Conservation (phyloP, 2,113 vertebrate genomes). For the Lagopus leucura region DNA sequence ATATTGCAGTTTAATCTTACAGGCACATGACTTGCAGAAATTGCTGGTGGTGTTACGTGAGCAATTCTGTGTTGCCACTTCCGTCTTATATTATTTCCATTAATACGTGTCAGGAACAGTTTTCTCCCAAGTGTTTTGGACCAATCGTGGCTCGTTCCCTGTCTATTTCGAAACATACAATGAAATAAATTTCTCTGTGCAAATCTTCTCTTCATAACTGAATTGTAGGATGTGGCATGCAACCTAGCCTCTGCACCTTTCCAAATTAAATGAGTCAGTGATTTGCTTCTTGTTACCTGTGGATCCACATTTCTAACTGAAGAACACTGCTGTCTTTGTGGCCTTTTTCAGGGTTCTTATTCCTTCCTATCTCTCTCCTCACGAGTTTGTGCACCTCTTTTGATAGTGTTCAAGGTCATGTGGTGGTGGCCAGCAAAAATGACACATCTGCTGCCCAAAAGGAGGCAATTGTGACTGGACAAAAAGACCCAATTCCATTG, state of each 20-base stretch:
- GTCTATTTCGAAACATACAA: background rate
- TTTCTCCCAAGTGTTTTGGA: background rate
- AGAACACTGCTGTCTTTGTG: background rate
- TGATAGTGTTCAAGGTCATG: constrained; percentile 75
- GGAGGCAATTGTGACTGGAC: constrained; percentile 63
- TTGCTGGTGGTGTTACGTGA: background rate
- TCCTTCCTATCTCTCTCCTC: background rate
- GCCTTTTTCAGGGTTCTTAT: background rate
- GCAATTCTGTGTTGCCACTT: background rate
- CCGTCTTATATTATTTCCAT: background rate
- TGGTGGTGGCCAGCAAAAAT: constrained; percentile 64
- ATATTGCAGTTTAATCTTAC: background rate
- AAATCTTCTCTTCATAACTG: background rate
- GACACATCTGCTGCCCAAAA: constrained; percentile 47
- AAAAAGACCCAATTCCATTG: constrained; percentile 18
- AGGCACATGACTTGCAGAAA: background rate
- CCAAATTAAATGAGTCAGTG: background rate
- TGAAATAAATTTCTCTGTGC: background rate
- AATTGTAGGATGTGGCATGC: background rate
- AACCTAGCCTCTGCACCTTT: background rate
- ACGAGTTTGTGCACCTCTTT: background rate
- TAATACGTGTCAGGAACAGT: background rate
- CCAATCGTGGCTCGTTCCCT: background rate
- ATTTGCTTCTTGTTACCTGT: background rate
- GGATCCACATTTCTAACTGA: background rate